Conservation (phyloP, 2,113 vertebrate genomes). For the Indicator indicator region DNA sequence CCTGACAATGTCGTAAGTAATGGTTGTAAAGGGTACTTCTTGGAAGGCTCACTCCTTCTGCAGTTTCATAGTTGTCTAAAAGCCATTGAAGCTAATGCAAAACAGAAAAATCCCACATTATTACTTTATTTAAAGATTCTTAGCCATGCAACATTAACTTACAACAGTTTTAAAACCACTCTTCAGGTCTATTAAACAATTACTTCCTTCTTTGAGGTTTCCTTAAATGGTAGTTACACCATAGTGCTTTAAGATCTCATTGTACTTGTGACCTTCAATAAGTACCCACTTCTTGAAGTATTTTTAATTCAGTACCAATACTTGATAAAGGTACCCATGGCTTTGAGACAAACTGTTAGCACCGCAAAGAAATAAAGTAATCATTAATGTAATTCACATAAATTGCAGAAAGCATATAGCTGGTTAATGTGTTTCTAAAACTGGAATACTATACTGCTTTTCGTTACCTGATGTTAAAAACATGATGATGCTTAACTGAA, state of each 20-base stretch:
- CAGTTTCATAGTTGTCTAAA: conserved; percentile 87
- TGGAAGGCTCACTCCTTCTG: conserved; percentile 86
- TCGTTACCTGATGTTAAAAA: neutral
- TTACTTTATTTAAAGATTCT: conserved; percentile 1
- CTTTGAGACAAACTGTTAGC: conserved; percentile 34
- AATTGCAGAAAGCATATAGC: neutral
- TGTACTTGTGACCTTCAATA: conserved; percentile 19
- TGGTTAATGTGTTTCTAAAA: neutral
- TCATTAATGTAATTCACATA: neutral
- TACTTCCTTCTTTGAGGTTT: neutral
- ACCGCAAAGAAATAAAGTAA: conserved; percentile 38
- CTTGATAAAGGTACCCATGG: neutral
- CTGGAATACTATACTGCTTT: neutral
- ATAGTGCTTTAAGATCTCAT: neutral
- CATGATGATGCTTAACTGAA: neutral
- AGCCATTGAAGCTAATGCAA: conserved; percentile 84
- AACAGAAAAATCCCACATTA: neutral
- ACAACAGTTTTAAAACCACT: neutral
- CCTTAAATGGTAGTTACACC: neutral
- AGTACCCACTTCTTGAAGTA: conserved; percentile 17
- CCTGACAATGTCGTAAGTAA: conserved; percentile 86
- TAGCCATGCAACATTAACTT: neutral
- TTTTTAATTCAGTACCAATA: neutral
- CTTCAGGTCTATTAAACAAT: neutral
- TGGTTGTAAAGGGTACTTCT: conserved; percentile 87